phyloP scores from a whole-genome alignment of 2,113 vertebrate species.

The Acrocephalus arundinaceus region DNA sequence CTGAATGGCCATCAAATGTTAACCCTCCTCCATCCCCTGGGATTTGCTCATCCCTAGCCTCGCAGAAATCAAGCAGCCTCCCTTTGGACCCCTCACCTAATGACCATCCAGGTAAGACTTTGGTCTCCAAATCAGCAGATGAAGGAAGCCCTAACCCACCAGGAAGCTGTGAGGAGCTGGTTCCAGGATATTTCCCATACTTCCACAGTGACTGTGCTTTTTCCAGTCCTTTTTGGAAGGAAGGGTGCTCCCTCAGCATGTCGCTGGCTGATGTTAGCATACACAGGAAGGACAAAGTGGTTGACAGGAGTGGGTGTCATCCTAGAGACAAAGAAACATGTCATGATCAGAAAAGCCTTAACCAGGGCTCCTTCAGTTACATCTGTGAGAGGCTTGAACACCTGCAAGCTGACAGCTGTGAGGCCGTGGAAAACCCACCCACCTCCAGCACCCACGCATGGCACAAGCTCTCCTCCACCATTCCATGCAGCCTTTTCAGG shows the following conservation, averaged over 20 bases:
- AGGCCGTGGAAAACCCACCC: background rate
- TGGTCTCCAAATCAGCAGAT: background rate
- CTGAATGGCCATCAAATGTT: conserved; percentile 61
- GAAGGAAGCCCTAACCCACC: background rate
- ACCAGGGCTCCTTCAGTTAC: conserved; percentile 85
- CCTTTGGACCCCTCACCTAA: background rate
- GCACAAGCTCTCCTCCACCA: conserved; percentile 58
- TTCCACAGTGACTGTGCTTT: conserved; percentile 82
- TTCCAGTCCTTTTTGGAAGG: conserved; percentile 90
- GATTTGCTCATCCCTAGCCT: conserved; percentile 28
- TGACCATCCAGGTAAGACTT: background rate
- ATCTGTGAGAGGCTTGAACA: conserved; percentile 89
- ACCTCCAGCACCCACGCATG: background rate
- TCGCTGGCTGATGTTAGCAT: conserved; percentile 72
- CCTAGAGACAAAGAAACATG: conserved; percentile 68
- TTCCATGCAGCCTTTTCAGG: conserved; percentile 82
- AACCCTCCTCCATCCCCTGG: conserved; percentile 44
- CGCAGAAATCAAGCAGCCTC: background rate
- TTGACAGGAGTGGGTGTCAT: background rate
- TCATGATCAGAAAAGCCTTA: conserved; percentile 83
- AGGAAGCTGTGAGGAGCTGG: background rate
- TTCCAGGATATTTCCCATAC: conserved; percentile 59
- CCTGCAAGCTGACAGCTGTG: conserved; percentile 69
- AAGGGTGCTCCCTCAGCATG: conserved; percentile 57
- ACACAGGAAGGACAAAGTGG: conserved; percentile 38